Base-by-base conservation (phyloP, 2,888 invertebrate genomes). In the Drosophila antonietae region DNA sequence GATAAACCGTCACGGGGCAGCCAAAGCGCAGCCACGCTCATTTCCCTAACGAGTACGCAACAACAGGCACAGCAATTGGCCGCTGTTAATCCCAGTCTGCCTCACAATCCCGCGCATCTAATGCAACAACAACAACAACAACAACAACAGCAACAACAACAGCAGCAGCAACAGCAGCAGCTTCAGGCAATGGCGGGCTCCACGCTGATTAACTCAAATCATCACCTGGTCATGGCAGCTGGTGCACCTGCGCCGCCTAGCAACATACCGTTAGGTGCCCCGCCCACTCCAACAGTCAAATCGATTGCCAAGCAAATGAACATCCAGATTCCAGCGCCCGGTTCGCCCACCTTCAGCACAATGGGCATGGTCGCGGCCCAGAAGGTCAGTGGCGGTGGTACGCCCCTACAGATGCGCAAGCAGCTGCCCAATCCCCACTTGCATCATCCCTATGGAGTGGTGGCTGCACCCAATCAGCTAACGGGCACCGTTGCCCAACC, bases 401-500 rank as follows among this genome's bases (percentile, higher is more conserved):
- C 93, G 3, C 92, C 93, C 14, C 83, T 93, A 67, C 91, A 92
- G 66, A 67, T 92, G 77, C 90, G 93, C 53, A 93, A 93, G 78
- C 92, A 92, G 73, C 79, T 92, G 71, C 92, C 92, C 67, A 92
- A 92, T 89, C 90, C 91, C n/a, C 92, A 92, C 72, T 69, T 92
- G 77, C 91, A 91, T 79, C 92, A 92, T 80, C 84, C 91, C 9
- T 92, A 92, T 46, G 88, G 82, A 14, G 68, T 61, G 6, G 78
- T 70, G 33, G 75, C 67, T 20, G 77, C 81, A 39, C 73, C 82
- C 77, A 74, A 80, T 33, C 92, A 91, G 73, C 82, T 93, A 70
- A 91, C 93, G 81, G 80, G 91, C 80, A 72, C 93, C 81, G 91
- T 79, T 10, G 81, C 82, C 23, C 89, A 89, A 46, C 51, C 51